Conservation (phyloP, 1,140 invertebrate species). For the Drosophila micromelanica region DNA sequence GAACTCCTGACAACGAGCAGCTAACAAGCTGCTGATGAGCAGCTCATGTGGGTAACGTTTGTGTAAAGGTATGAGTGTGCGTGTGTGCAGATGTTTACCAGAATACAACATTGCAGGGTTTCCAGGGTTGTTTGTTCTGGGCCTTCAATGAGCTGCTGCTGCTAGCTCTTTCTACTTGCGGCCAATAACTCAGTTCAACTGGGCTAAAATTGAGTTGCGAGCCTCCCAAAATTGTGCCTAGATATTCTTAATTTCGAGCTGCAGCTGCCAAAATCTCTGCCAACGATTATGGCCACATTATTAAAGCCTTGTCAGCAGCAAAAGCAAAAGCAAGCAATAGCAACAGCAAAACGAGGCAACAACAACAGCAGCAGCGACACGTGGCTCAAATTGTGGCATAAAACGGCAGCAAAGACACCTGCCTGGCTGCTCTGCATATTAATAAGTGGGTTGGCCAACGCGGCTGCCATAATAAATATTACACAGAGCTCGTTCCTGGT, state of each 20-base stretch:
- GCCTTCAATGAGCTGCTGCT: constrained; percentile 6
- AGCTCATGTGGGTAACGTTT: constrained; percentile 23
- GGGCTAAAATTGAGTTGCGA: constrained; percentile 13
- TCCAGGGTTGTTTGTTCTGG: constrained; percentile 19
- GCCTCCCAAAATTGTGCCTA: constrained; percentile 20
- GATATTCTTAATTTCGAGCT: constrained; percentile 45
- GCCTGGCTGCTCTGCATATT: constrained; percentile 70
- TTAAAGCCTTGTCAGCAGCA: constrained; percentile 53
- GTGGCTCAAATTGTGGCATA: constrained; percentile 72
- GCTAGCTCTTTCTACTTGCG: constrained; percentile 20
- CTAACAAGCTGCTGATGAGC: constrained; percentile 51
- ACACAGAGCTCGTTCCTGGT: constrained; percentile 15
- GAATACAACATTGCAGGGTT: constrained; percentile 21
- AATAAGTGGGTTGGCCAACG: constrained; percentile 56
- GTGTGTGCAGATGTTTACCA: constrained; percentile 24
- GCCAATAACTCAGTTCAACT: constrained; percentile 43
- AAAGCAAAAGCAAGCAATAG: neutral
- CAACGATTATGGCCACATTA: constrained; percentile 46
- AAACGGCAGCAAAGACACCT: constrained; percentile 79
- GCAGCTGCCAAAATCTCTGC: constrained; percentile 39
- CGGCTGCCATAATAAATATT: constrained; percentile 67
- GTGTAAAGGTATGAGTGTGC: neutral
- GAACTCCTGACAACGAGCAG: constrained; percentile 34
- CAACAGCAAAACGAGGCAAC: neutral
- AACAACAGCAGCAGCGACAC: constrained; percentile 22